phyloP scores from a whole-genome alignment of 2,888 invertebrate genomes.

The Philhelius pedissequus region DNA sequence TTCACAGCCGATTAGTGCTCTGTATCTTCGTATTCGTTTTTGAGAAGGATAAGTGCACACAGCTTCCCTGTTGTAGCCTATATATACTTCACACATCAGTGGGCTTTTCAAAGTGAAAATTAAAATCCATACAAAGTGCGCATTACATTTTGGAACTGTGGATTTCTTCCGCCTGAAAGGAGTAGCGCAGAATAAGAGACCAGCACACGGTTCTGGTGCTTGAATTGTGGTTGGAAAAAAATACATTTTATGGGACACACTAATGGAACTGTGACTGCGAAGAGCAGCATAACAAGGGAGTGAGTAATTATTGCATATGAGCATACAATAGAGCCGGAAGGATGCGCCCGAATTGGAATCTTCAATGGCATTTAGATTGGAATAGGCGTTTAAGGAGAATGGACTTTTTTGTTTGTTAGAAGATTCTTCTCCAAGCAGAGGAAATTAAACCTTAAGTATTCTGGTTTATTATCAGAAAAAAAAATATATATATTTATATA shows the following conservation, averaged over 20 bases:
- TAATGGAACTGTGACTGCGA: conserved; percentile 38
- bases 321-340: conserved; percentile 56
- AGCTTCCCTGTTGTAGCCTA: too few species aligned
- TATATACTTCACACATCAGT: conserved; percentile 64
- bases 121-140: conserved; percentile 68
- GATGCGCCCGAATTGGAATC: conserved; percentile 58
- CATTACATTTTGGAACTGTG: conserved; percentile 62
- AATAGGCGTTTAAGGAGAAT: conserved; percentile 25
- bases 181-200: conserved; percentile 23
- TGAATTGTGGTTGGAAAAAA: background rate
- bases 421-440: too few species aligned
- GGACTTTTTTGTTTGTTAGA: background rate
- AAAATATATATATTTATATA: too few species aligned
- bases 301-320: conserved; percentile 62
- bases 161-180: conserved; percentile 61
- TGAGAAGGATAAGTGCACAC: conserved; percentile 13
- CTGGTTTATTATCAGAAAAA: too few species aligned
- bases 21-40: background rate
- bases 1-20: conserved; percentile 20
- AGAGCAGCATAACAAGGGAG: conserved; percentile 3
- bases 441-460: background rate
- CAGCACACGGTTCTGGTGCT: background rate
- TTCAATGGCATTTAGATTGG: conserved; percentile 50
- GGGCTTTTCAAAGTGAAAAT: conserved; percentile 64
- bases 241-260: conserved; percentile 28